These are phyloP conservation scores for Poecile atricapillus DNA, from an alignment of 2,113 vertebrate species.

Conservation along the genomic window DNA sequence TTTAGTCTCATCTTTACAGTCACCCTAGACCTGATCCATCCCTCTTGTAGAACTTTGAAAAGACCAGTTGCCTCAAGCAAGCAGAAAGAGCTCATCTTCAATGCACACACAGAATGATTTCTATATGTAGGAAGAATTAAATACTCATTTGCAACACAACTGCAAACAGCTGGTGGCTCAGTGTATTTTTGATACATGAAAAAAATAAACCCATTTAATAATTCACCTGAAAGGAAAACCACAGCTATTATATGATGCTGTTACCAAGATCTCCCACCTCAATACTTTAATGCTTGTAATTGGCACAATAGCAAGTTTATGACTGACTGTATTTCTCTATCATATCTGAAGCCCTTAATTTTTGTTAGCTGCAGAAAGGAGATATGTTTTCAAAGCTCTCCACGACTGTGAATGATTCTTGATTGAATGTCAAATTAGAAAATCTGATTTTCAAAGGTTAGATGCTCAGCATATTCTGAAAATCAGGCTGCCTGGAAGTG, in stretches of 20 bases:
- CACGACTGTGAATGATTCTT: neutral
- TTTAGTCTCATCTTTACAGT: neutral
- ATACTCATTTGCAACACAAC: neutral
- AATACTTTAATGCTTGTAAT: neutral
- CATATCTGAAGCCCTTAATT: neutral
- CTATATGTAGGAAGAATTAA: neutral
- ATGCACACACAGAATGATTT: neutral
- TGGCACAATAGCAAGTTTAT: neutral
- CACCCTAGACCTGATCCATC: neutral
- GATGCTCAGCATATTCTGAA: neutral
- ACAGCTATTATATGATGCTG: neutral
- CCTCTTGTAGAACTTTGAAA: neutral
- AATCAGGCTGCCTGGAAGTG: neutral
- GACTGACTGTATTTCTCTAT: neutral
- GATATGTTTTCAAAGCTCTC: slow-evolving; percentile 6
- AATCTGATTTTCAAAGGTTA: slow-evolving; percentile 1
- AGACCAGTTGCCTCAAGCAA: neutral
- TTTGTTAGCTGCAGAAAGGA: neutral
- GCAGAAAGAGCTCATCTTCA: neutral
- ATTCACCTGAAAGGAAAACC: neutral
- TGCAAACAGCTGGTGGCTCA: neutral
- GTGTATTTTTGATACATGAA: neutral
- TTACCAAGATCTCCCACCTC: neutral
- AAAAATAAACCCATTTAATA: neutral
- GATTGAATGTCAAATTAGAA: neutral